These are phyloP conservation scores for Oscheius onirici DNA, from an alignment of 2,888 invertebrate species.

Conservation along the genomic window DNA sequence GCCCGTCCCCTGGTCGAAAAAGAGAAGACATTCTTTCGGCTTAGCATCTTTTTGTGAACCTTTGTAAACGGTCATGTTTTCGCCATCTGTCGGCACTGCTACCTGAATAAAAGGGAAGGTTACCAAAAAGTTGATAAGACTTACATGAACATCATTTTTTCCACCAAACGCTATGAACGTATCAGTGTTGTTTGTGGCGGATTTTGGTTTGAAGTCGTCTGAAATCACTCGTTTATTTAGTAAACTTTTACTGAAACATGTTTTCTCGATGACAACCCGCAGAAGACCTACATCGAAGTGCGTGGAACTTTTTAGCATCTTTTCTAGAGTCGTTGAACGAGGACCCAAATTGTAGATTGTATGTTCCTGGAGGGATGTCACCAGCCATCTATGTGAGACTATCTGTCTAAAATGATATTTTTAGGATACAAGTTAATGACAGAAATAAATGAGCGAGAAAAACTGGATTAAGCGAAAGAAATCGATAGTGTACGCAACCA, in stretches of 20 bases:
- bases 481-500: too few relatives aligned
- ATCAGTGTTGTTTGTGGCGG: slow-evolving; percentile 56
- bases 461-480: too few relatives aligned
- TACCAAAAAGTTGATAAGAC: slow-evolving; percentile 8
- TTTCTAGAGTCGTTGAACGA: slow-evolving; percentile 41
- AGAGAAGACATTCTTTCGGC: slow-evolving; percentile 65
- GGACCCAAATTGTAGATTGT: slow-evolving; percentile 59
- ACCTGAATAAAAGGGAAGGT: slow-evolving; percentile 45
- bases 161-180: slow-evolving; percentile 60
- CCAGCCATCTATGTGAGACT: slow-evolving; percentile 39
- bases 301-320: slow-evolving; percentile 46
- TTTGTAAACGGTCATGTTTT: slow-evolving; percentile 64
- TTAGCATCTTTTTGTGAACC: slow-evolving; percentile 65
- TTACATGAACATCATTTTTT: slow-evolving; percentile 64
- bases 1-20: slow-evolving; percentile 59
- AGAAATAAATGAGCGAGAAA: too few relatives aligned
- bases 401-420: background rate
- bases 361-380: slow-evolving; percentile 61
- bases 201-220: slow-evolving; percentile 69
- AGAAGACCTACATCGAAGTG: slow-evolving; percentile 54
- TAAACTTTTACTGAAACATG: too few relatives aligned
- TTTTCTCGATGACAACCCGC: too few relatives aligned
- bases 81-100: slow-evolving; percentile 59
- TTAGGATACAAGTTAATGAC: too few relatives aligned
- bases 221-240: too few relatives aligned